phyloP scores from a whole-genome alignment of 2,797 vertebrate species.

The Taenioides sp. region DNA sequence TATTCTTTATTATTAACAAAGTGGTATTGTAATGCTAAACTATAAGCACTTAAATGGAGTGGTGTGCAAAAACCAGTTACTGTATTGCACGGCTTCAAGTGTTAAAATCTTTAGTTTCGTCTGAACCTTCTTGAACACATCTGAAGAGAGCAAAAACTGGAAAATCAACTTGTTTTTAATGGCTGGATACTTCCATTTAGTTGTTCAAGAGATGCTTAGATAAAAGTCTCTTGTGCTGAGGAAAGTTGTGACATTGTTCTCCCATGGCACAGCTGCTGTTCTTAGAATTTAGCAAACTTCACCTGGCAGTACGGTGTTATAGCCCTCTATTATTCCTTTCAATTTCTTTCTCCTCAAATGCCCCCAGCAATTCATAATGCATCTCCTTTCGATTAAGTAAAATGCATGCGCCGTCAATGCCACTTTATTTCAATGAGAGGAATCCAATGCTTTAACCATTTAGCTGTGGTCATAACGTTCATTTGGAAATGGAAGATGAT shows the following conservation, averaged over 20 bases:
- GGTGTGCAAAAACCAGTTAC: constrained; percentile 45
- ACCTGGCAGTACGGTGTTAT: constrained; percentile 52
- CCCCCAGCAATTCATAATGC: constrained; percentile 5
- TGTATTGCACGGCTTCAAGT: constrained; percentile 67
- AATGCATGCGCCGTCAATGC: constrained; percentile 12
- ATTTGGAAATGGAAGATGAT: constrained; percentile 56
- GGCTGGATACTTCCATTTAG: constrained; percentile 49
- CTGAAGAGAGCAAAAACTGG: constrained; percentile 60
- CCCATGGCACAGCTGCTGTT: constrained; percentile 64
- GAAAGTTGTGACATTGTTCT: constrained; percentile 65
- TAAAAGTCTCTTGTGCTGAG: constrained; percentile 56
- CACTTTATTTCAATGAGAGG: constrained; percentile 27
- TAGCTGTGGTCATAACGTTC: constrained; percentile 57
- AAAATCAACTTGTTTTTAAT: constrained; percentile 65
- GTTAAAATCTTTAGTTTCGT: constrained; percentile 60
- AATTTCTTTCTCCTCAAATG: not conserved
- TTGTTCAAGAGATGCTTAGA: constrained; percentile 65
- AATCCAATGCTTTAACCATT: constrained; percentile 55
- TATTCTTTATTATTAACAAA: constrained; percentile 63
- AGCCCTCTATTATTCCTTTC: not conserved
- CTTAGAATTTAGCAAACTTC: constrained; percentile 48
- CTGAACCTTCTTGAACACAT: constrained; percentile 59
- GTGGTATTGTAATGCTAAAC: constrained; percentile 77
- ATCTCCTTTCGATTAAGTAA: constrained; percentile 5
- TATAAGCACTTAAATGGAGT: constrained; percentile 57